Percentiles rank a stretch among this genome's conserved stretches.
Evolutionary conservation across 2,113 vertebrate genomes (phyloP).

Genomic region (Girardinichthys multiradiatus): DNA sequence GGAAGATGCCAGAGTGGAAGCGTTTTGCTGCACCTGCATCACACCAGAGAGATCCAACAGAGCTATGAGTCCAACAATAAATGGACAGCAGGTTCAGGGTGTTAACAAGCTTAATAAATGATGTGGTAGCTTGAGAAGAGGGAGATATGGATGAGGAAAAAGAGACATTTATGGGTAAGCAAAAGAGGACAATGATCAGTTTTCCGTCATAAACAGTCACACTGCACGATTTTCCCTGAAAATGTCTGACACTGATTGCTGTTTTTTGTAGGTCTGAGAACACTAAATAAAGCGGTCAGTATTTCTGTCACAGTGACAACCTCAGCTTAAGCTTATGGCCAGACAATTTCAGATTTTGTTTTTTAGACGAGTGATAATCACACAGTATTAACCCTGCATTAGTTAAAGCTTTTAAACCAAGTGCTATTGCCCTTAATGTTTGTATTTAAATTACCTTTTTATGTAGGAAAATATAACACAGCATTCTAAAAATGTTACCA

Average conservation of each 20-base stretch:
- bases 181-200: neutral
- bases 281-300: no score
- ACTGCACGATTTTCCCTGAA: neutral
- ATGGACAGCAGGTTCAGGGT: neutral
- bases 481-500: constrained; percentile 1
- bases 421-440: no score
- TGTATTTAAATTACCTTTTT: neutral
- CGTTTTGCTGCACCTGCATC: neutral
- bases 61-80: neutral
- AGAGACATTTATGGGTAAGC: neutral
- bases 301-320: no score
- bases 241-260: neutral
- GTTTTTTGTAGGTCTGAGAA: neutral
- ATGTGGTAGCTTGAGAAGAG: neutral
- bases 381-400: no score
- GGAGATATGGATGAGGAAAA: neutral
- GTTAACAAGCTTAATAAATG: neutral
- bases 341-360: no score
- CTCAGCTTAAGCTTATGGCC: no score
- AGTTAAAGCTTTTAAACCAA: no score
- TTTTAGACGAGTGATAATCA: no score
- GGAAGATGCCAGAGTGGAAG: neutral
- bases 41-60: neutral
- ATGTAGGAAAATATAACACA: neutral
- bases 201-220: neutral